Evolutionary conservation across 1,140 invertebrate species (phyloP), one percentile per base, ranked within the genome.

Genomic region (Branchinecta lindahli): DNA sequence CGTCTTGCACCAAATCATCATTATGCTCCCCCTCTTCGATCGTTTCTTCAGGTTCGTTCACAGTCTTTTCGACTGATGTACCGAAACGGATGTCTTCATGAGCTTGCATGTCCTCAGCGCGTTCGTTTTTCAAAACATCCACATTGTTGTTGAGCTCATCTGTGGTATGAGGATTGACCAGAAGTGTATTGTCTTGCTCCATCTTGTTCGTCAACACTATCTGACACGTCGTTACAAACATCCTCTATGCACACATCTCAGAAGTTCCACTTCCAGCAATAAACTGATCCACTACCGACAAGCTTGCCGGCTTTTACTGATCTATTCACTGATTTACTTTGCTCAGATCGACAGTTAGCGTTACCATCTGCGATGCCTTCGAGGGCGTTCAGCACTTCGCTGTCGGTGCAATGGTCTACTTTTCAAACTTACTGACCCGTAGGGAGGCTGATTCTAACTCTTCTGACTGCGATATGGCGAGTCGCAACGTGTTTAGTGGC

Each of bases 331-430:
- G 52, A 61, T 61, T 61, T 61, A 61, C 52, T 61, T 61, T 61
- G 12, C 52, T 33, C 33, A 33, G 52, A 61, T 61, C 12, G 52
- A 61, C 18, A 12, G 52, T 15, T 61, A 6, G 52, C 52, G 12
- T 61, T 61, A 20, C 12, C 52, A 61, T 61, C 52, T 61, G 52
- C 52, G 18, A 61, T 61, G 52, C 52, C 52, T 61, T 61, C 18
- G 18, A 61, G 33, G 52, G 52, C 18, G 52, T 3, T 61, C 2
- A 20, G 12, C 12, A 61, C 18, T 61, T 61, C 52, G 52, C 52
- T 61, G 12, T 20, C 18, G 52, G 52, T 61, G 52, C 18, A 61
- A 15, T 61, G 52, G 12, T 15, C 52, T 61, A 61, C 12, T 61
- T 61, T 61, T 61, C 12, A 61, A 61, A 61, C 12, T 61, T 61